phyloP scores from a whole-genome alignment of 1,140 invertebrate genomes.

The Pseudomyrmex cubaensis region DNA sequence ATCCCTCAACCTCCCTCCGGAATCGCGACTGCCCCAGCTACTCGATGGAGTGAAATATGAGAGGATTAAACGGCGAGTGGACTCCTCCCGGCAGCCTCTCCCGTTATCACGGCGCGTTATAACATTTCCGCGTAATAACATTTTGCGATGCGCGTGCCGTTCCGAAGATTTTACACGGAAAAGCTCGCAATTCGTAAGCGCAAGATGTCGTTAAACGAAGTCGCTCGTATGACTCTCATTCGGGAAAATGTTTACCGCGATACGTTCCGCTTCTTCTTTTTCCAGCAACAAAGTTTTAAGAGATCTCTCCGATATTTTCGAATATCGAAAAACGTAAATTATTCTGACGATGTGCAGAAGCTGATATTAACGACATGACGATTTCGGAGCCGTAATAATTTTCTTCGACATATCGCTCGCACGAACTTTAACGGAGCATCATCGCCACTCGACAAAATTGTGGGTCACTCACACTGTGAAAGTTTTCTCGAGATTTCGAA shows the following conservation, averaged over 20 bases:
- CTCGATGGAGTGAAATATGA: slow-evolving; percentile 25
- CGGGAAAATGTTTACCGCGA: not conserved
- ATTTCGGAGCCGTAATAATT: not conserved
- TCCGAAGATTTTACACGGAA: not conserved
- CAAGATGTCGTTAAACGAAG: slow-evolving; percentile 8
- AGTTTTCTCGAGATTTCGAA: slow-evolving; percentile 5
- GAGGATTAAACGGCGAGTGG: slow-evolving; percentile 7
- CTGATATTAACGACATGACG: not conserved
- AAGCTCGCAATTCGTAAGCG: slow-evolving; percentile 12
- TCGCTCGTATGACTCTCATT: not conserved
- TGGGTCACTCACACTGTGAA: not conserved
- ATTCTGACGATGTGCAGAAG: too few species aligned
- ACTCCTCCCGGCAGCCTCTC: not conserved
- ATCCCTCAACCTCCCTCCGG: not conserved
- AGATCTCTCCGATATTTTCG: too few species aligned
- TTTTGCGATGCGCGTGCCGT: slow-evolving; percentile 1
- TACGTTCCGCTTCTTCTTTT: not conserved
- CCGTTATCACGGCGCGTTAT: slow-evolving; percentile 5
- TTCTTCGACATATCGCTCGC: not conserved
- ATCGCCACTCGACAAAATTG: slow-evolving; percentile 27
- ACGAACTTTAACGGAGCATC: not conserved
- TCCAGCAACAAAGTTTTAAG: not conserved
- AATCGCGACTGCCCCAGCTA: not conserved
- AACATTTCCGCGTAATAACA: slow-evolving; percentile 41
- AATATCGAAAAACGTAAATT: too few species aligned